Percentiles rank a stretch among this genome's conserved stretches.
Evolutionary conservation across 1,140 invertebrate species (phyloP).

Genomic region (Drosophila auraria): DNA sequence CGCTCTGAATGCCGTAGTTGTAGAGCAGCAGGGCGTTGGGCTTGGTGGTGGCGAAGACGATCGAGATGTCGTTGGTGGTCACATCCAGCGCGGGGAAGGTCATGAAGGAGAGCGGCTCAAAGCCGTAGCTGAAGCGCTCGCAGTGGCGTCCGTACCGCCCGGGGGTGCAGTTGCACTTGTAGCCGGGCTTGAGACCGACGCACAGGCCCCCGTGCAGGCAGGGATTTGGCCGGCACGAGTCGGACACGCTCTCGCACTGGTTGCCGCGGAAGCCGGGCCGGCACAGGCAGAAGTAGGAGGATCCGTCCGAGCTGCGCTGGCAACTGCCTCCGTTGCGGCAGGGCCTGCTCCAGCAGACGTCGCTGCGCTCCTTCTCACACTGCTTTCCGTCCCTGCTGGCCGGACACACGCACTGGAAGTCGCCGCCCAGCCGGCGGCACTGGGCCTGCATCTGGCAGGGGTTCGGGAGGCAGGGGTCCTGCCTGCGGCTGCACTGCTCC

Average conservation of each 20-base stretch:
- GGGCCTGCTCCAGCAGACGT: slow-evolving; percentile 93
- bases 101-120: slow-evolving; percentile 95
- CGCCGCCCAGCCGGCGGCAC: slow-evolving; percentile 92
- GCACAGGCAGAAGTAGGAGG: slow-evolving; percentile 95
- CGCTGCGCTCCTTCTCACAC: slow-evolving; percentile 93
- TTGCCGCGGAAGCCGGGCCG: slow-evolving; percentile 94
- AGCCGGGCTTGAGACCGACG: slow-evolving; percentile 92
- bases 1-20: slow-evolving; percentile 94
- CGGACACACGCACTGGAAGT: slow-evolving; percentile 93
- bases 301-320: slow-evolving; percentile 93
- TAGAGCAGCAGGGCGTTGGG: slow-evolving; percentile 94
- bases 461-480: slow-evolving; percentile 96
- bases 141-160: slow-evolving; percentile 96
- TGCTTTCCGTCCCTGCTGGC: slow-evolving; percentile 91
- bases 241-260: slow-evolving; percentile 93
- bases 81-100: slow-evolving; percentile 93
- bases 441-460: slow-evolving; percentile 93
- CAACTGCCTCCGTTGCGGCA: slow-evolving; percentile 96
- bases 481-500: slow-evolving; percentile 91
- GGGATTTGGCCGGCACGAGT: slow-evolving; percentile 95
- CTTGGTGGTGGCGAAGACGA: slow-evolving; percentile 96
- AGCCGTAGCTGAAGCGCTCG: slow-evolving; percentile 95
- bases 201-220: slow-evolving; percentile 94
- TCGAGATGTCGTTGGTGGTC: slow-evolving; percentile 95
- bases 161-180: slow-evolving; percentile 94